A percentile compares a stretch with the other conserved stretches of the same genome.
Evolutionary conservation across 2,888 invertebrate species (phyloP).

Genomic region (Synanthedon tipuliformis): DNA sequence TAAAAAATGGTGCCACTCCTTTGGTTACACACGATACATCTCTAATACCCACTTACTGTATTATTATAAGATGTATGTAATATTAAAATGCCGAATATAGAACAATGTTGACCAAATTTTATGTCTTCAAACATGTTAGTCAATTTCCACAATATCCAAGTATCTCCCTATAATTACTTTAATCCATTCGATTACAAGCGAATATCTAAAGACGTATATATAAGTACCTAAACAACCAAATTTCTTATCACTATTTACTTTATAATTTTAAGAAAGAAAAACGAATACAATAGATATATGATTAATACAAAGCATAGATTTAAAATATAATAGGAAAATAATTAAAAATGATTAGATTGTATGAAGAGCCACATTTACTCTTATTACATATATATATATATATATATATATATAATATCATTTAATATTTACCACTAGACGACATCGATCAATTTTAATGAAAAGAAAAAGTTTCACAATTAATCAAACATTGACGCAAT

Average conservation of each 20-base stretch:
- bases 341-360: too few species aligned
- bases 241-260: constrained; percentile 17
- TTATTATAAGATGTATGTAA: not conserved
- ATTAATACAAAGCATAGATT: not conserved
- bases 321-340: not conserved
- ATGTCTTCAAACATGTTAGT: too few species aligned
- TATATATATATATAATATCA: not conserved
- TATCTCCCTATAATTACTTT: constrained; percentile 12
- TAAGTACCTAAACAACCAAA: constrained; percentile 29
- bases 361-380: too few species aligned
- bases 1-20: too few species aligned
- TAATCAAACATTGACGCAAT: constrained; percentile 22
- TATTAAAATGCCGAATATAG: too few species aligned
- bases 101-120: too few species aligned
- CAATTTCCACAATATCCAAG: constrained; percentile 12
- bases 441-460: constrained; percentile 25
- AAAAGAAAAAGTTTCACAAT: constrained; percentile 20
- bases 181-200: constrained; percentile 23
- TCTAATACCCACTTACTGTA: constrained; percentile 1
- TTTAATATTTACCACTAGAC: constrained; percentile 18
- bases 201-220: constrained; percentile 26
- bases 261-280: constrained; percentile 1
- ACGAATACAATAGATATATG: not conserved
- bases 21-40: too few species aligned
- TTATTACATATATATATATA: too few species aligned